Evolutionary conservation across 1,140 invertebrate genomes (phyloP).

Genomic region (Drosophila azteca): DNA sequence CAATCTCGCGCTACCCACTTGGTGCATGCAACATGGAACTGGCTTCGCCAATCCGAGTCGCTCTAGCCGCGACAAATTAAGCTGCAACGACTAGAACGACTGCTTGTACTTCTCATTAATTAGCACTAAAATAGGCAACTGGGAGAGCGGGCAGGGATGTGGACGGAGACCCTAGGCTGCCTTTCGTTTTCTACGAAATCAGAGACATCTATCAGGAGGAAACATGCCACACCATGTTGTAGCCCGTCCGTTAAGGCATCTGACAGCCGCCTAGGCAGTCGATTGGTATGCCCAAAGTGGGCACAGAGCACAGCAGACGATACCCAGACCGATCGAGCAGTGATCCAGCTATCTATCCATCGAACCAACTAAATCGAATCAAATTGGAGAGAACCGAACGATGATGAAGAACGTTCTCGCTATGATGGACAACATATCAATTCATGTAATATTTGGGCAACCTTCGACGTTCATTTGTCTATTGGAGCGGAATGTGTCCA

Average conservation of each 20-base stretch:
- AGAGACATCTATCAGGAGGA: constrained; percentile 61
- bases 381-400: constrained; percentile 13
- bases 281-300: constrained; percentile 73
- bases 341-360: constrained; percentile 3
- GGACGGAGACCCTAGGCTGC: constrained; percentile 16
- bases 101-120: constrained; percentile 76
- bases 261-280: constrained; percentile 69
- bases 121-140: constrained; percentile 72
- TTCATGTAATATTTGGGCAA: constrained; percentile 38
- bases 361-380: constrained; percentile 32
- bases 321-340: constrained; percentile 6
- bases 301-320: constrained; percentile 25
- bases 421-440: constrained; percentile 48
- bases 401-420: constrained; percentile 14
- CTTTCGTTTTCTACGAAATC: constrained; percentile 78
- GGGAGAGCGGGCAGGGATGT: constrained; percentile 3
- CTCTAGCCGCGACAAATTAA: constrained; percentile 74
- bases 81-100: constrained; percentile 72
- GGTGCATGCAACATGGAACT: constrained; percentile 73
- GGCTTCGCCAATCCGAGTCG: constrained; percentile 72
- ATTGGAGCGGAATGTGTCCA: constrained; percentile 48
- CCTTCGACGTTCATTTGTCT: constrained; percentile 42
- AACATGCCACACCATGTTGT: constrained; percentile 68
- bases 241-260: constrained; percentile 69
- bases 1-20: constrained; percentile 65